These are phyloP conservation scores for Chaenogobius annularis DNA, from an alignment of 2,113 vertebrate genomes.

Conservation along the genomic window DNA sequence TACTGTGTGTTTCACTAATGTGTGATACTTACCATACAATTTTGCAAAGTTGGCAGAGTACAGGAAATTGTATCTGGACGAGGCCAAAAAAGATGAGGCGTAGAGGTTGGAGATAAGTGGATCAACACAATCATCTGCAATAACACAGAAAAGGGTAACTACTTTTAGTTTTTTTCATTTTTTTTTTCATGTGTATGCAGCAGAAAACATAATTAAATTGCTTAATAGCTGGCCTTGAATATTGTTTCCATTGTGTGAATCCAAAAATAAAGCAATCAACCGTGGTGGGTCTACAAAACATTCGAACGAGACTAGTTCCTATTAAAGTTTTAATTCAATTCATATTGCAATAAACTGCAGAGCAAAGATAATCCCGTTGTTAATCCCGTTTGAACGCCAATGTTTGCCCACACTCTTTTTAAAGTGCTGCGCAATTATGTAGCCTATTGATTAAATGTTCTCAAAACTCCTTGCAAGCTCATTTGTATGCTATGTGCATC, in stretches of 20 bases:
- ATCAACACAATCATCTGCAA: slow-evolving; percentile 87
- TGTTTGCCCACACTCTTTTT: not conserved
- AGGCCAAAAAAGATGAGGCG: slow-evolving; percentile 87
- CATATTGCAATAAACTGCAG: not conserved
- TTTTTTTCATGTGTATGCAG: not conserved
- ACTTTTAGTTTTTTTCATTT: not conserved
- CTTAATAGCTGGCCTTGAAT: not conserved
- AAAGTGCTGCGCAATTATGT: not conserved
- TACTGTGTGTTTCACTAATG: too few relatives aligned
- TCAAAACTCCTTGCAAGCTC: not conserved
- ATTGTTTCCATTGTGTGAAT: not conserved
- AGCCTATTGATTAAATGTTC: not conserved
- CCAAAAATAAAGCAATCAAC: not conserved
- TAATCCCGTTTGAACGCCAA: not conserved
- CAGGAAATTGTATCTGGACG: slow-evolving; percentile 90
- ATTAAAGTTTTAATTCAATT: not conserved
- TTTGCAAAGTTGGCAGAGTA: slow-evolving; percentile 89
- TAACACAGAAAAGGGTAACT: slow-evolving; percentile 24
- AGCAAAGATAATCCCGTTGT: not conserved
- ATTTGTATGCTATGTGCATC: not conserved
- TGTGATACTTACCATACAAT: slow-evolving; percentile 82
- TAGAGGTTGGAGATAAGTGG: slow-evolving; percentile 89
- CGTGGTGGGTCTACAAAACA: too few relatives aligned
- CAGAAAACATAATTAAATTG: not conserved
- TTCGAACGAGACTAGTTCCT: too few relatives aligned